phyloP scores from a whole-genome alignment of 1,140 invertebrate species.

The Tetragnatha versicolor region DNA sequence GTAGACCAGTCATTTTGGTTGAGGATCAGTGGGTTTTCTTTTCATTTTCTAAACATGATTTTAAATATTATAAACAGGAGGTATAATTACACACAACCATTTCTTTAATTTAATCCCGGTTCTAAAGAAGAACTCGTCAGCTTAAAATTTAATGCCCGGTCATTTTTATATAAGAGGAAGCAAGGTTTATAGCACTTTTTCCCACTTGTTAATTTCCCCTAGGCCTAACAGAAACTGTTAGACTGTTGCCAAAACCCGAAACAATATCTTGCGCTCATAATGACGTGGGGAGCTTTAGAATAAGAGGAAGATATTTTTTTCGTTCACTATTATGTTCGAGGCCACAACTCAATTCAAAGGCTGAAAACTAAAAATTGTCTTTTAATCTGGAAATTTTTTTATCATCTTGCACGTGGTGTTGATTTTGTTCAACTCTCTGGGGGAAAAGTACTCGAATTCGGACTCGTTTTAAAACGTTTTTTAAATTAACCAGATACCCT shows the following conservation, averaged over 20 bases:
- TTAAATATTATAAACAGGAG: too few relatives aligned
- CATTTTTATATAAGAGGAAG: slow-evolving; percentile 1
- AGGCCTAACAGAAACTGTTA: slow-evolving; percentile 26
- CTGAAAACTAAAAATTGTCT: background rate
- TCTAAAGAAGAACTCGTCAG: slow-evolving; percentile 18
- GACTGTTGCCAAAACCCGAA: slow-evolving; percentile 40
- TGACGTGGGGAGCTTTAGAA: slow-evolving; percentile 21
- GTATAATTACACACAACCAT: slow-evolving; percentile 23
- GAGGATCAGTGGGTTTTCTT: too few relatives aligned
- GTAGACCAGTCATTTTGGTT: too few relatives aligned
- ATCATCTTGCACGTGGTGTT: too few relatives aligned
- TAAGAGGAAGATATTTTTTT: background rate
- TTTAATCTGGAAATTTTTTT: background rate
- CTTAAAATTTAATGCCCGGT: slow-evolving; percentile 30
- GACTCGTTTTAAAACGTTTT: background rate
- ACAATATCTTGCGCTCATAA: slow-evolving; percentile 32
- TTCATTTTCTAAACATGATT: too few relatives aligned
- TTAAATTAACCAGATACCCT: too few relatives aligned
- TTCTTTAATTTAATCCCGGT: slow-evolving; percentile 26
- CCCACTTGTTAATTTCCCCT: slow-evolving; percentile 44
- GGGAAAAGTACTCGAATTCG: background rate
- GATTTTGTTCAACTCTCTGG: background rate
- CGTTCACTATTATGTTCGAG: background rate
- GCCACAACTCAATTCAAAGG: background rate
- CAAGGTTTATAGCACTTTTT: slow-evolving; percentile 28